A percentile compares a stretch with the other conserved stretches of the same genome.
Conservation (phyloP, 2,797 vertebrate genomes). For the Uromys caudimaculatus region DNA sequence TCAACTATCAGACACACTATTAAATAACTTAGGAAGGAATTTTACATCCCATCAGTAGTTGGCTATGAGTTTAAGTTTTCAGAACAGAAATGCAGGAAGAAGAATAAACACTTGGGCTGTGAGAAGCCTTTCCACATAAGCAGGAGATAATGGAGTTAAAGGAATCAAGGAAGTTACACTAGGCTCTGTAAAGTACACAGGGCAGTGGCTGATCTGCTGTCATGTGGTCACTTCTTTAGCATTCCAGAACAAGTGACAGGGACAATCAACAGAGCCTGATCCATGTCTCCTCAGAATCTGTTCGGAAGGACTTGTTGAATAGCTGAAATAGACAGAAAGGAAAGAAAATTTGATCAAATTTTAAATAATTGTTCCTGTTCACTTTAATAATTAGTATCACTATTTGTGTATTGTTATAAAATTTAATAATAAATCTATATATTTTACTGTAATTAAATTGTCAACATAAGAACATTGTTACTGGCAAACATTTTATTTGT, state of each 20-base stretch:
- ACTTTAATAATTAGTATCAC: neutral
- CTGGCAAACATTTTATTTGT: neutral
- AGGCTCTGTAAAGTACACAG: neutral
- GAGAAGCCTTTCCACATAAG: neutral
- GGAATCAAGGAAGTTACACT: neutral
- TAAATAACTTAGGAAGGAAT: neutral
- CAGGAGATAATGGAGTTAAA: neutral
- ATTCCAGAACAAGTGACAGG: neutral
- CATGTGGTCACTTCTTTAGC: neutral
- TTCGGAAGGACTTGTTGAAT: neutral
- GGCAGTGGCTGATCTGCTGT: neutral
- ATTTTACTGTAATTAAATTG: constrained; percentile 54
- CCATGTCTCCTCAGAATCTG: neutral
- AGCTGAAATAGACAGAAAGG: neutral
- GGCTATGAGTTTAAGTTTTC: neutral
- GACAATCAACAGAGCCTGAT: neutral
- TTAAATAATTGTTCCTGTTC: constrained; percentile 50
- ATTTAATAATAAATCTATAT: constrained; percentile 27
- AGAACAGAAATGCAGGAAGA: constrained; percentile 6
- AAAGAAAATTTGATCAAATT: neutral
- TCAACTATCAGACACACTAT: neutral
- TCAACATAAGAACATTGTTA: constrained; percentile 25
- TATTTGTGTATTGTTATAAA: neutral
- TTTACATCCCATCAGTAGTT: constrained; percentile 38
- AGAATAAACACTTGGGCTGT: neutral